phyloP scores from a whole-genome alignment of 1,140 invertebrate genomes.

The Atta colombica region DNA sequence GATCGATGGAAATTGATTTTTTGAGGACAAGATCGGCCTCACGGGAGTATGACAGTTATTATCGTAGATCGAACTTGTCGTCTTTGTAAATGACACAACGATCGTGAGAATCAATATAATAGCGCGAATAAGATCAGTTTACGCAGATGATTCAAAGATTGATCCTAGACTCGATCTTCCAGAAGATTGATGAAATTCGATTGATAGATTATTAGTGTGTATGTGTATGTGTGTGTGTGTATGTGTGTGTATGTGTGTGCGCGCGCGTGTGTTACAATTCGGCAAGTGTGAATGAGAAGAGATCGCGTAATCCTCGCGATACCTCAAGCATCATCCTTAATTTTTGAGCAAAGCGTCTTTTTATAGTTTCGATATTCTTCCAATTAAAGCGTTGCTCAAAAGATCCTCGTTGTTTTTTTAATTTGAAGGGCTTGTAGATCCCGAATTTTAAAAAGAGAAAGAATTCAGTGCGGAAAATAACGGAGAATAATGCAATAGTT shows the following conservation, averaged over 20 bases:
- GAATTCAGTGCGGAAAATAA: neutral
- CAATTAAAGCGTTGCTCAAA: constrained; percentile 61
- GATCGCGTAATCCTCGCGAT: constrained; percentile 14
- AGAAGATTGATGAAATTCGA: neutral
- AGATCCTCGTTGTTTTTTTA: constrained; percentile 22
- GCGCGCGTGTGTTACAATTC: constrained; percentile 40
- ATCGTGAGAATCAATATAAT: neutral
- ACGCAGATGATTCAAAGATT: neutral
- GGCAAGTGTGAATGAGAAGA: constrained; percentile 19
- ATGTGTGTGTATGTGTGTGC: constrained; percentile 37
- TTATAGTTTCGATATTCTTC: constrained; percentile 58
- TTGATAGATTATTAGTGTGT: constrained; percentile 23
- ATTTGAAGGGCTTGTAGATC: constrained; percentile 13
- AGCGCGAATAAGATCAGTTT: neutral
- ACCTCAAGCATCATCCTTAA: constrained; percentile 21
- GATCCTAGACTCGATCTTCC: neutral
- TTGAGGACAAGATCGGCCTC: constrained; percentile 5
- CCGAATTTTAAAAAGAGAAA: constrained; percentile 11
- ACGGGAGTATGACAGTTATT: neutral
- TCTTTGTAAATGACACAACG: neutral
- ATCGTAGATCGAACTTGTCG: neutral
- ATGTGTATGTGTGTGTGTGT: constrained; percentile 45
- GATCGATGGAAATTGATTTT: neutral
- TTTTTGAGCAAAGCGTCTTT: neutral
- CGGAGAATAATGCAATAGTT: constrained; percentile 46